Evolutionary conservation across 2,888 invertebrate species (phyloP).

Genomic region (Vanessa cardui): DNA sequence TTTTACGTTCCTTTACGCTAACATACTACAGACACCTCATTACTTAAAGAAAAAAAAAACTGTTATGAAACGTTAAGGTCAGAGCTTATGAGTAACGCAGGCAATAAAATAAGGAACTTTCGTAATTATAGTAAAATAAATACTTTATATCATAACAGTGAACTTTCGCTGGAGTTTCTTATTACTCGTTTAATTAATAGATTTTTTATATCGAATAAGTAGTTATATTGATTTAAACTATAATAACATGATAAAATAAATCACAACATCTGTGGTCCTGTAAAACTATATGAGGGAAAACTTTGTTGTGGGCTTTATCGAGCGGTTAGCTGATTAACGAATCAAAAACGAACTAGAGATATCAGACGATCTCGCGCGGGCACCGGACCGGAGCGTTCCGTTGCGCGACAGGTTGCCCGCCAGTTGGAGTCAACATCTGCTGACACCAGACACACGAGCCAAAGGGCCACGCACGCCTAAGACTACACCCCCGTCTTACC

Average conservation of each 20-base stretch:
- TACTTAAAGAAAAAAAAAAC: constrained; percentile 66
- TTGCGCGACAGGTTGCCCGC: constrained; percentile 80
- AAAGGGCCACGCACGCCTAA: constrained; percentile 57
- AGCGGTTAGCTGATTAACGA: constrained; percentile 58
- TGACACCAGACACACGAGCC: constrained; percentile 56
- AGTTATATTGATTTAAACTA: too few relatives aligned
- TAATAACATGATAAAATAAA: too few relatives aligned
- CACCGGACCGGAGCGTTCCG: constrained; percentile 76
- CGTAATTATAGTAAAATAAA: constrained; percentile 8
- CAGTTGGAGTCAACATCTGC: constrained; percentile 79
- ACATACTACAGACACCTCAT: constrained; percentile 68
- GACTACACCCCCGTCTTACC: constrained; percentile 77
- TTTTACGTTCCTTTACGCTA: constrained; percentile 56
- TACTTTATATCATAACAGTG: too few relatives aligned
- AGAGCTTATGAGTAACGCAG: constrained; percentile 30
- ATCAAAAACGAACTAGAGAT: constrained; percentile 62
- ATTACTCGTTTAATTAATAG: too few relatives aligned
- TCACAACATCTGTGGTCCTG: background rate
- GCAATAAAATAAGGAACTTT: constrained; percentile 27
- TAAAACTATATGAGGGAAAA: constrained; percentile 2
- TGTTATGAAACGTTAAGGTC: constrained; percentile 37
- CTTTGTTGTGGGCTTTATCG: constrained; percentile 22
- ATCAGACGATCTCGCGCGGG: constrained; percentile 62
- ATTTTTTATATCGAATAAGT: too few relatives aligned
- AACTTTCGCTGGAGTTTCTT: too few relatives aligned